Conservation (phyloP, 2,113 vertebrate genomes). For the Dromiciops gliroides region DNA sequence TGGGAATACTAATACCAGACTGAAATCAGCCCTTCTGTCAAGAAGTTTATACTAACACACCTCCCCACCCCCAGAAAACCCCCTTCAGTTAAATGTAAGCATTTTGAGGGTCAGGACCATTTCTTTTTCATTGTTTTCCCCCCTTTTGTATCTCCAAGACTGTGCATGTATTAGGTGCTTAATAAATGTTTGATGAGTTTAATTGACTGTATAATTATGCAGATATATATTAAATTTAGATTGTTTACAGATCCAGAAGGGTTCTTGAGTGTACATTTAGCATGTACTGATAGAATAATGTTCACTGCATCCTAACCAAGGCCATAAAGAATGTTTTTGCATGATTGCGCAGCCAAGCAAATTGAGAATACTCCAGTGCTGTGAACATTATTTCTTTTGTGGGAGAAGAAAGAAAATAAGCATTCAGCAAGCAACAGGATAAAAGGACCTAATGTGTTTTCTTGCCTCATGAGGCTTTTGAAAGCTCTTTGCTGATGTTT, state of each 20-base stretch:
- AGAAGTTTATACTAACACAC: background rate
- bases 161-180: background rate
- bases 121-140: background rate
- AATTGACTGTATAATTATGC: background rate
- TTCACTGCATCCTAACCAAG: background rate
- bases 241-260: background rate
- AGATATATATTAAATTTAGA: background rate
- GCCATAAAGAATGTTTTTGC: background rate
- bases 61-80: background rate
- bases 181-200: background rate
- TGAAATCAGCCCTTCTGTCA: background rate
- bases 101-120: background rate
- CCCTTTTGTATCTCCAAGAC: background rate
- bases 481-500: slow-evolving; percentile 44
- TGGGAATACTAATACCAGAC: background rate
- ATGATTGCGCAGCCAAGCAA: slow-evolving; percentile 1
- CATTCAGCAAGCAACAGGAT: background rate
- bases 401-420: slow-evolving; percentile 34
- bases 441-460: background rate
- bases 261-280: background rate
- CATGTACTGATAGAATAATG: background rate
- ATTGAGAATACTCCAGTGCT: slow-evolving; percentile 35
- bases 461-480: background rate
- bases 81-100: background rate
- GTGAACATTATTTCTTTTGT: slow-evolving; percentile 11